Evolutionary conservation across 2,113 vertebrate genomes (phyloP).

Genomic region (Neodon shergylaensis): DNA sequence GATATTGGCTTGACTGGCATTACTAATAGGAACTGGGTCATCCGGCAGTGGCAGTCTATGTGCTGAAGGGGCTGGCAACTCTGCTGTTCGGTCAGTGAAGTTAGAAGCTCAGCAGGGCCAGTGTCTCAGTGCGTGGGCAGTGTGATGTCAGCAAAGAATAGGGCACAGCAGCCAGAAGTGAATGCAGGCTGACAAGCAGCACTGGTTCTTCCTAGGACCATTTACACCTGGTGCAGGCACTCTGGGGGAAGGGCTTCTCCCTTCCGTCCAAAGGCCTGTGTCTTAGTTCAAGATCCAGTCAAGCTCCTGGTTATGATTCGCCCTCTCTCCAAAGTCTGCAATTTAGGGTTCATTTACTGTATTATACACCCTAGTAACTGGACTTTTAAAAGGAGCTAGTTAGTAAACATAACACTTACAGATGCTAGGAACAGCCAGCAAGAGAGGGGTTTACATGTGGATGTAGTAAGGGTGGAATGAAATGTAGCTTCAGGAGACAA

Average conservation of each 20-base stretch:
- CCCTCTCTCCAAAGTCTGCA: background rate
- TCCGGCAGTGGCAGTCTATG: background rate
- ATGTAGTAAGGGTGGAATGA: background rate
- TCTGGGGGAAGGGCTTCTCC: background rate
- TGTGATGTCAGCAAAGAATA: background rate
- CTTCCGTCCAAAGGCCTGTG: background rate
- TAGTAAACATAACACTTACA: background rate
- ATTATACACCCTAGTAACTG: background rate
- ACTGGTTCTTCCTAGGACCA: background rate
- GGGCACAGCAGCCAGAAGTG: background rate
- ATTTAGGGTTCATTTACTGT: constrained; percentile 10
- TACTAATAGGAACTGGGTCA: background rate
- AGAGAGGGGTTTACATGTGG: background rate
- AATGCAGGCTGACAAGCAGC: background rate
- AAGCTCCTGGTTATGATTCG: background rate
- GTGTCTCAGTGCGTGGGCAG: background rate
- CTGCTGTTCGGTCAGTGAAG: background rate
- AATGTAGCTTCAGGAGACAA: background rate
- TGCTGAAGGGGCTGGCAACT: background rate
- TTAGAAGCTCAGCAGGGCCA: too few species aligned
- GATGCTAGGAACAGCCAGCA: background rate
- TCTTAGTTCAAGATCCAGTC: background rate
- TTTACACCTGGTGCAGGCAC: too few species aligned
- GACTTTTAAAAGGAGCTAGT: constrained; percentile 13
- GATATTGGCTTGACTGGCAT: background rate